phyloP scores from a whole-genome alignment of 2,113 vertebrate genomes.

The Aegithalos caudatus region DNA sequence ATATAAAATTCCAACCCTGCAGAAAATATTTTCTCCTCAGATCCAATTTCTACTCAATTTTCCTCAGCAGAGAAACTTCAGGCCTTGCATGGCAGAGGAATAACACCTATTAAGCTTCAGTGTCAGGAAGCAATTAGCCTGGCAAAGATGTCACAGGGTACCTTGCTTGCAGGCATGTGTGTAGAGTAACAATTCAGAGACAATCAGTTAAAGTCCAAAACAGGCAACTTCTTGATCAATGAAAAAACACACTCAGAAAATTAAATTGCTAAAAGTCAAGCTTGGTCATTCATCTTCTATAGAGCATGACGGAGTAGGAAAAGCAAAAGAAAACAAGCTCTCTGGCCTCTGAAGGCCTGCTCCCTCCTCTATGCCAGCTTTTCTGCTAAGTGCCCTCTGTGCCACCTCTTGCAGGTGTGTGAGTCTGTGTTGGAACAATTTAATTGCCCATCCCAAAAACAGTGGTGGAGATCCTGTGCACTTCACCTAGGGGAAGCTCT shows the following conservation, averaged over 20 bases:
- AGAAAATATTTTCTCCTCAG: not conserved
- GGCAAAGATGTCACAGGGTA: not conserved
- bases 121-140: not conserved
- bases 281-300: not conserved
- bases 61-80: not conserved
- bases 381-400: not conserved
- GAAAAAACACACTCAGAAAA: slow-evolving; percentile 7
- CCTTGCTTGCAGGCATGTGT: not conserved
- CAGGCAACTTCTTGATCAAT: not conserved
- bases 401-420: not conserved
- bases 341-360: not conserved
- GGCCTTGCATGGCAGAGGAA: not conserved
- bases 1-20: not conserved
- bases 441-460: not conserved
- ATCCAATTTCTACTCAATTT: not conserved
- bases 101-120: not conserved
- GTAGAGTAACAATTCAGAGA: not conserved
- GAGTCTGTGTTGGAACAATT: not conserved
- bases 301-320: not conserved
- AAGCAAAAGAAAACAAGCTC: not conserved
- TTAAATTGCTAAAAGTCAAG: not conserved
- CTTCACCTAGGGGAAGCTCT: not conserved
- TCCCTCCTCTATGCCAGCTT: fast-evolving
- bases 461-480: not conserved
- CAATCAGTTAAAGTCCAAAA: not conserved